Conservation (phyloP, 2,113 vertebrate genomes). For the Penelope pileata region DNA sequence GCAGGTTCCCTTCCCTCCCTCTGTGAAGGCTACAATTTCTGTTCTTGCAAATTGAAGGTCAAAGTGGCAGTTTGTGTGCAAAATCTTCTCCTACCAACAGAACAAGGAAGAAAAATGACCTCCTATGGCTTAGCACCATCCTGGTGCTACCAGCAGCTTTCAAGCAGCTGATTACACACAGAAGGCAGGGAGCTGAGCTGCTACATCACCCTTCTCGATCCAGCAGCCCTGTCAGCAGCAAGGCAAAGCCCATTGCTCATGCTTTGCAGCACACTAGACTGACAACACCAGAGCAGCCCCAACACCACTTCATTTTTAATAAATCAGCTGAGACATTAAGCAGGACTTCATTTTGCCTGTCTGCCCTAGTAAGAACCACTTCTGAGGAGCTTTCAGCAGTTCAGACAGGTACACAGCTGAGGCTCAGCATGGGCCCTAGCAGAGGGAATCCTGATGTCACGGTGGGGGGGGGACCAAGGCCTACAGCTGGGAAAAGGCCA, state of each 20-base stretch:
- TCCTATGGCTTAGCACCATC: not conserved
- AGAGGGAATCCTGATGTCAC: not conserved
- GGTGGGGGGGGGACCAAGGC: not conserved
- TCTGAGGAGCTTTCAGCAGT: not conserved
- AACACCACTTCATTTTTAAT: not conserved
- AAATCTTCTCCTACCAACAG: not conserved
- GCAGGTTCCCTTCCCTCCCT: not conserved
- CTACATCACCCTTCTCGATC: not conserved
- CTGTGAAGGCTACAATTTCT: not conserved
- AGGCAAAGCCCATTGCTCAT: not conserved
- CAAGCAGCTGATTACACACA: not conserved
- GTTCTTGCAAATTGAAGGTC: not conserved
- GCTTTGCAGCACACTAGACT: slow-evolving; percentile 5
- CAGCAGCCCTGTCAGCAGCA: not conserved
- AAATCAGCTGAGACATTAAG: not conserved
- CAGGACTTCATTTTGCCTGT: not conserved
- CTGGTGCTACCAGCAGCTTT: not conserved
- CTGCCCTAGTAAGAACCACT: not conserved
- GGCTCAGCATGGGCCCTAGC: accelerated
- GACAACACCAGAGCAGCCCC: not conserved
- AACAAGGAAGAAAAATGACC: slow-evolving; percentile 1
- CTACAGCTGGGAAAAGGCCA: not conserved
- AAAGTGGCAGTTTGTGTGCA: not conserved
- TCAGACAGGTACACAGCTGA: not conserved
- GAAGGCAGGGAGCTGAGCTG: not conserved